These are phyloP conservation scores for Diprion similis DNA, from an alignment of 1,140 invertebrate species.

Conservation along the genomic window DNA sequence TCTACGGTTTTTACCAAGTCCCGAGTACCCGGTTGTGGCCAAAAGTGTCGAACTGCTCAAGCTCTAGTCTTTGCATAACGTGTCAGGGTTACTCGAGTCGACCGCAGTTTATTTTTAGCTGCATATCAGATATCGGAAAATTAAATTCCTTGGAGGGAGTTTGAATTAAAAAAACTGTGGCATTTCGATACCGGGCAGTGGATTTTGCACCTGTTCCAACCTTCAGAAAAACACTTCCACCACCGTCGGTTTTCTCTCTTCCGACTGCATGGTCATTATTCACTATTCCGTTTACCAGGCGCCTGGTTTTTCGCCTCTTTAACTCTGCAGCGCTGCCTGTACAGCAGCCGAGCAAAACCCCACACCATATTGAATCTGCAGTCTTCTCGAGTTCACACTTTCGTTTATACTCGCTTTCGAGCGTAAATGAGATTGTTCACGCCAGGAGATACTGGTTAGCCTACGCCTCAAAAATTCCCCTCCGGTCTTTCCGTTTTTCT, in stretches of 20 bases:
- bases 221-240: no score
- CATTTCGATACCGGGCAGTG: no score
- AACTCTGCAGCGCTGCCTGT: neutral
- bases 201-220: no score
- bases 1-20: neutral
- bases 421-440: constrained; percentile 6
- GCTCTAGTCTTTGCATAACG: constrained; percentile 7
- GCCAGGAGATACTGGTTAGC: constrained; percentile 36
- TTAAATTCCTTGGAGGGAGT: neutral
- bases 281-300: no score
- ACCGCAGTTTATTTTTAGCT: neutral
- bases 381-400: constrained; percentile 14
- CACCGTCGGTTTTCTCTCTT: no score
- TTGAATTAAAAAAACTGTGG: no score
- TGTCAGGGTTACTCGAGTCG: neutral
- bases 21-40: neutral
- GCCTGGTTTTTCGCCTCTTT: no score
- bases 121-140: neutral
- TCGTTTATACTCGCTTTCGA: constrained; percentile 17
- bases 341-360: constrained; percentile 23
- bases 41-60: neutral
- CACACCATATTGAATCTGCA: constrained; percentile 21
- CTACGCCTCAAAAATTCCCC: constrained; percentile 24
- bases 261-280: no score
- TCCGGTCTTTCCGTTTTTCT: neutral